A percentile compares a stretch with the other conserved stretches of the same genome.
These are phyloP conservation scores for Patella ulyssiponensis DNA, from an alignment of 2,888 invertebrate genomes.

Conservation along the genomic window DNA sequence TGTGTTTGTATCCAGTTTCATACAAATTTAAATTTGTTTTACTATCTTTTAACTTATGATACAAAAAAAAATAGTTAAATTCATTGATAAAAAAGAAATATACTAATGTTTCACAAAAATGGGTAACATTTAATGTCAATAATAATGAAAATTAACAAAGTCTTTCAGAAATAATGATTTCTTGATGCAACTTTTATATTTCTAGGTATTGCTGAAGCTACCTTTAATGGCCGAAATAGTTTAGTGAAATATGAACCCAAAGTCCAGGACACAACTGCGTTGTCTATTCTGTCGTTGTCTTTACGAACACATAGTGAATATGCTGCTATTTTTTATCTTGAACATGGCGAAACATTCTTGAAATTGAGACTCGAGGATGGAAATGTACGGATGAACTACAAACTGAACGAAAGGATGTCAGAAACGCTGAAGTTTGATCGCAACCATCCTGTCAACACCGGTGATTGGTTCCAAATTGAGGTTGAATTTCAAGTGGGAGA, in stretches of 20 bases:
- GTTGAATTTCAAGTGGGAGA: conserved; percentile 30
- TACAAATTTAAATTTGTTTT: no score
- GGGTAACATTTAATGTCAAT: no score
- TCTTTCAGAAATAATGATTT: no score
- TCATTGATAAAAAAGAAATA: no score
- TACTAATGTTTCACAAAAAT: no score
- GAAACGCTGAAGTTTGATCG: conserved; percentile 24
- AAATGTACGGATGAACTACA: conserved; percentile 45
- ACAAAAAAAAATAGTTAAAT: no score
- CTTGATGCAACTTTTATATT: conserved; percentile 10
- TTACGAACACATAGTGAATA: conserved; percentile 74
- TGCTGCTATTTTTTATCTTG: conserved; percentile 83
- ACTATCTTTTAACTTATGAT: no score
- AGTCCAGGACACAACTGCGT: conserved; percentile 76
- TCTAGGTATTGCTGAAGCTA: conserved; percentile 83
- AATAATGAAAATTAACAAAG: no score
- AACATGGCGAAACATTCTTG: conserved; percentile 45
- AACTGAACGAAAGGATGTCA: conserved; percentile 37
- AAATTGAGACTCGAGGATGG: conserved; percentile 48
- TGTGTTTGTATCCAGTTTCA: no score
- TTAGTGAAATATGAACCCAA: conserved; percentile 78
- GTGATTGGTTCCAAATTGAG: conserved; percentile 46
- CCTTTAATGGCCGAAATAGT: conserved; percentile 84
- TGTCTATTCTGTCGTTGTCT: conserved; percentile 69
- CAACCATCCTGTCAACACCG: conserved; percentile 41